Evolutionary conservation across 37 sponge, comb jelly and placozoan genomes (phyloP).

Genomic region (Crambe crambe): DNA sequence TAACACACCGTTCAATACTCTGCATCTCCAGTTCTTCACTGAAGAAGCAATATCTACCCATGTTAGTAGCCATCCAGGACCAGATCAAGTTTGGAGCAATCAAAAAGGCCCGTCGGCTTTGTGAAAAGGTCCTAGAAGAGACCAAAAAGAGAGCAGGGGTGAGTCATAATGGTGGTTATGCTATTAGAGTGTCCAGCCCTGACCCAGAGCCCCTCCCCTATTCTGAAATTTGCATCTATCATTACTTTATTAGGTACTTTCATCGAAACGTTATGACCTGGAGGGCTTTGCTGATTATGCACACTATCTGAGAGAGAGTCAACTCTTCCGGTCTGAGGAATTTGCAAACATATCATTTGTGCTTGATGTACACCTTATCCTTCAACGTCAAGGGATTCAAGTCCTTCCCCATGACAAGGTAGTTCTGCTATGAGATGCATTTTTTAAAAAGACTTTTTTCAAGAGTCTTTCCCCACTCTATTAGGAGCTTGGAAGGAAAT

Average conservation of each 20-base stretch:
- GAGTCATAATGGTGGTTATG: not conserved
- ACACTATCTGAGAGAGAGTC: conserved; percentile 29
- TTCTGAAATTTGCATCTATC: too few species aligned
- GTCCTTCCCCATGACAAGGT: conserved; percentile 33
- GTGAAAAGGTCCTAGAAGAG: conserved; percentile 31
- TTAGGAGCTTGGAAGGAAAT: conserved; percentile 24
- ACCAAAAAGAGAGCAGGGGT: conserved; percentile 23
- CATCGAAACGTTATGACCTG: conserved; percentile 63
- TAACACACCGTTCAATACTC: conserved; percentile 26
- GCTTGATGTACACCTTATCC: conserved; percentile 1
- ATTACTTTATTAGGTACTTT: conserved; percentile 58
- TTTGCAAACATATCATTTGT: conserved; percentile 18
- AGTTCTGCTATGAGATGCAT: not conserved
- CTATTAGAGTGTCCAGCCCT: not conserved
- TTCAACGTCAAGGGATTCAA: conserved; percentile 2
- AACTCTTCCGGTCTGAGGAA: conserved; percentile 15
- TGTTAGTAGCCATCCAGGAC: conserved; percentile 10
- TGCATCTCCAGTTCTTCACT: conserved; percentile 12
- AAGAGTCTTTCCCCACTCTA: not conserved
- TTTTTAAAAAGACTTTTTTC: not conserved
- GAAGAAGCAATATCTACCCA: not conserved
- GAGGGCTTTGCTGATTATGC: conserved; percentile 72
- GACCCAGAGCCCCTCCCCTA: too few species aligned
- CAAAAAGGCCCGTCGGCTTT: conserved; percentile 6
- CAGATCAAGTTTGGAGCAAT: conserved; percentile 7